phyloP scores from a whole-genome alignment of 2,888 invertebrate genomes.

The Saturnia japonica region DNA sequence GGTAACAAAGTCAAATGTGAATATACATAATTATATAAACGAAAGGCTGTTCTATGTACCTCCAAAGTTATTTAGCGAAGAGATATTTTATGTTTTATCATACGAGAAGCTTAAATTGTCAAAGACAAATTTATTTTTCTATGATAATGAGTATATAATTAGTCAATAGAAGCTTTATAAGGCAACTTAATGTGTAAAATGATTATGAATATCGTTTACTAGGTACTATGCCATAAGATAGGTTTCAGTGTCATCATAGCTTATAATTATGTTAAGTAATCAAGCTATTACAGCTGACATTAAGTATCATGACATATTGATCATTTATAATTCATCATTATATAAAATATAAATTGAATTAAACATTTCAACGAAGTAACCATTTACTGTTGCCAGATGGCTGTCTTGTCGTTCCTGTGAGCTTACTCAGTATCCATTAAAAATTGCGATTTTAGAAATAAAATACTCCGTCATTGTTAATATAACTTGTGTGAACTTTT shows the following conservation, averaged over 20 bases:
- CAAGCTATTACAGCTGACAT: background rate
- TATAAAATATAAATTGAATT: background rate
- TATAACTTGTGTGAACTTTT: too few relatives aligned
- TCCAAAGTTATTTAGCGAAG: constrained; percentile 78
- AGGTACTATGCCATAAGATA: constrained; percentile 22
- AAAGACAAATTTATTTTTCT: constrained; percentile 78
- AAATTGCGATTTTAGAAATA: too few relatives aligned
- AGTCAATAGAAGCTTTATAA: constrained; percentile 70
- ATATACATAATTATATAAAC: constrained; percentile 66
- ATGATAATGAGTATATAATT: constrained; percentile 58
- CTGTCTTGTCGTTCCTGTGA: too few relatives aligned
- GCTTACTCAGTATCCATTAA: too few relatives aligned
- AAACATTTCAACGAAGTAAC: background rate
- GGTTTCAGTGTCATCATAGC: constrained; percentile 16
- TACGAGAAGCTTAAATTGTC: constrained; percentile 69
- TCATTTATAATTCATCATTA: background rate
- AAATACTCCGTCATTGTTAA: too few relatives aligned
- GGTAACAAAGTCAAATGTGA: constrained; percentile 42
- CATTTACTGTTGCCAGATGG: too few relatives aligned
- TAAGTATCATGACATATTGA: constrained; percentile 5
- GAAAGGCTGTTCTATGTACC: constrained; percentile 81
- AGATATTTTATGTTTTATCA: constrained; percentile 61
- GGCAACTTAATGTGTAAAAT: constrained; percentile 54
- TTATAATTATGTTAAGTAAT: constrained; percentile 3
- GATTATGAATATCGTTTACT: constrained; percentile 15